Evolutionary conservation across 2,888 invertebrate species (phyloP).

Genomic region (Parascotia fuliginaria): DNA sequence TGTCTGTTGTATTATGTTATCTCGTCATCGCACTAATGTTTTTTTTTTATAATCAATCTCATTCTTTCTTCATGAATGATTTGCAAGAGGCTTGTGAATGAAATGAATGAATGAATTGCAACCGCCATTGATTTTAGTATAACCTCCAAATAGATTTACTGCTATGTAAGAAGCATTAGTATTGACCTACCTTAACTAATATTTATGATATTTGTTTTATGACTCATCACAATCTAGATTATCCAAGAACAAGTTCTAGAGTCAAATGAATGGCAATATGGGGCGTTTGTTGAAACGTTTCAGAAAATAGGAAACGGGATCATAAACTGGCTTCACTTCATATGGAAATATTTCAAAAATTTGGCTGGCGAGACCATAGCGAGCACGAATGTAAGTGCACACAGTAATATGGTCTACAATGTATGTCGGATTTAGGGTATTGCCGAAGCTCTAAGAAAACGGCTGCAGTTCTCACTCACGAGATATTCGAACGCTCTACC

Average conservation of each 20-base stretch:
- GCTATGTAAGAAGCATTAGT: no score
- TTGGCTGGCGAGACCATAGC: conserved; percentile 70
- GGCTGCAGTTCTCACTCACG: conserved; percentile 55
- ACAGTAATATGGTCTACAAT: conserved; percentile 70
- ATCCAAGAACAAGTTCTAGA: conserved; percentile 53
- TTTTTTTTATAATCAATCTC: no score
- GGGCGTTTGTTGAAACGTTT: conserved; percentile 59
- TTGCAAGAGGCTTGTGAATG: no score
- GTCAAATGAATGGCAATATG: conserved; percentile 69
- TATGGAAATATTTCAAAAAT: conserved; percentile 78
- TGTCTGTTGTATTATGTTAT: no score
- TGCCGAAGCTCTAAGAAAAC: conserved; percentile 63
- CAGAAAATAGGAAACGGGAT: conserved; percentile 65
- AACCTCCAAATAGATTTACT: no score
- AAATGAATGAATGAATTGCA: no score
- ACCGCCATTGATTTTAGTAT: no score
- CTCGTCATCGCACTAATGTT: no score
- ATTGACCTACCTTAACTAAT: conserved; percentile 23
- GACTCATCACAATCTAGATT: conserved; percentile 53
- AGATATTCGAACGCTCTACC: conserved; percentile 55
- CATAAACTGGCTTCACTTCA: conserved; percentile 77
- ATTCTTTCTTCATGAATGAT: no score
- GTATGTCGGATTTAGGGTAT: conserved; percentile 70
- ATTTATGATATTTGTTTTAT: conserved; percentile 32
- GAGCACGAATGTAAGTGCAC: conserved; percentile 66